Conservation (phyloP, 2,113 vertebrate species). For the Cephalopholis sonnerati region DNA sequence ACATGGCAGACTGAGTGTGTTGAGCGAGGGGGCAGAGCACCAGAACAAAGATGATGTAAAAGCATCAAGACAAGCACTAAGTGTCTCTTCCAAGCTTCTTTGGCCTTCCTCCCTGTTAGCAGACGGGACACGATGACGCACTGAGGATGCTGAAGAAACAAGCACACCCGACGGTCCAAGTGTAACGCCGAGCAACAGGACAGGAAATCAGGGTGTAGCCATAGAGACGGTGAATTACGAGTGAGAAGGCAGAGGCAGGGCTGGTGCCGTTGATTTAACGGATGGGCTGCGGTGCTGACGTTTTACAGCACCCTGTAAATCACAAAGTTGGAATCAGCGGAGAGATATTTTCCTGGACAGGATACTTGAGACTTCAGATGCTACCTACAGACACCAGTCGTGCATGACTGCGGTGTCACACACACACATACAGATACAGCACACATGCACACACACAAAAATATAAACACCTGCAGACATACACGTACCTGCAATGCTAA, state of each 20-base stretch:
- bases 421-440: slow-evolving; percentile 34
- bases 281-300: slow-evolving; percentile 52
- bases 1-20: slow-evolving; percentile 55
- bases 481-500: slow-evolving; percentile 57
- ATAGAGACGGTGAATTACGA: slow-evolving; percentile 50
- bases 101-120: slow-evolving; percentile 64
- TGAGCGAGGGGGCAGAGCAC: slow-evolving; percentile 40
- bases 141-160: slow-evolving; percentile 54
- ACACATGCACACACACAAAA: slow-evolving; percentile 32
- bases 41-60: slow-evolving; percentile 65
- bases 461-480: slow-evolving; percentile 55
- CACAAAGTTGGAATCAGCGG: slow-evolving; percentile 51
- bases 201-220: slow-evolving; percentile 70
- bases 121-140: slow-evolving; percentile 63
- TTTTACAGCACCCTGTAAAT: slow-evolving; percentile 65
- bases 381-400: slow-evolving; percentile 76
- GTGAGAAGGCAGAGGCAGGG: slow-evolving; percentile 47
- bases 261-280: slow-evolving; percentile 38
- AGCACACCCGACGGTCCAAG: slow-evolving; percentile 64
- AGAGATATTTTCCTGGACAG: slow-evolving; percentile 66
- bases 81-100: slow-evolving; percentile 72
- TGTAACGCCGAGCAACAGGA: slow-evolving; percentile 40
- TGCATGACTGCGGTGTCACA: slow-evolving; percentile 56
- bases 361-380: slow-evolving; percentile 77
- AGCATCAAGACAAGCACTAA: slow-evolving; percentile 68